Percentiles rank a stretch among this genome's conserved stretches.
These are phyloP conservation scores for Taenioides sp. DNA, from an alignment of 2,797 vertebrate genomes.

Conservation along the genomic window DNA sequence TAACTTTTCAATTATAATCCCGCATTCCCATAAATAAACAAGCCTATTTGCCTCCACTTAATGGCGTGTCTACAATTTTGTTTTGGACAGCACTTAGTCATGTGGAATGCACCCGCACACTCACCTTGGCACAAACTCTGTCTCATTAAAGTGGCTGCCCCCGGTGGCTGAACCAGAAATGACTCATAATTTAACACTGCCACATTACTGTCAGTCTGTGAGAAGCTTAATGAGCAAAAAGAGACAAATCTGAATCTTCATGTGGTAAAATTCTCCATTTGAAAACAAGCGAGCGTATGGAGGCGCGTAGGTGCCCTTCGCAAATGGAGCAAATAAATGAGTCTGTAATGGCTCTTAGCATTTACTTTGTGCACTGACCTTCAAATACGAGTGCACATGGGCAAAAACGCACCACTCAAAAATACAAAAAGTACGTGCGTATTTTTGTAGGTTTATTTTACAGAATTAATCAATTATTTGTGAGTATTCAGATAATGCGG, in stretches of 20 bases:
- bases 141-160: constrained; percentile 43
- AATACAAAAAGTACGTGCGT: background rate
- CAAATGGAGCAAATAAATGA: constrained; percentile 55
- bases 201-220: constrained; percentile 48
- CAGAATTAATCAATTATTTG: background rate
- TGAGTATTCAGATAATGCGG: background rate
- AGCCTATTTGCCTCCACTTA: constrained; percentile 11
- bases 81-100: constrained; percentile 14
- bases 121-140: constrained; percentile 51
- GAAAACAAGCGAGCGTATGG: constrained; percentile 23
- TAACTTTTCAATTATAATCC: background rate
- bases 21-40: background rate
- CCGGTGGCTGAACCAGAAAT: constrained; percentile 47
- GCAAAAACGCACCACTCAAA: background rate
- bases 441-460: background rate
- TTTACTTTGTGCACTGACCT: constrained; percentile 50
- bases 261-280: constrained; percentile 26
- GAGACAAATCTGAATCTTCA: constrained; percentile 38
- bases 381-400: constrained; percentile 26
- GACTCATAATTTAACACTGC: constrained; percentile 55
- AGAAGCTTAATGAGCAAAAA: constrained; percentile 56
- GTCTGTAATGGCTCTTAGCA: constrained; percentile 46
- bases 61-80: constrained; percentile 23
- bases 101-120: constrained; percentile 26
- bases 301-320: constrained; percentile 52